Evolutionary conservation across 2,888 invertebrate genomes (phyloP).

Genomic region (Mycogona germanica): DNA sequence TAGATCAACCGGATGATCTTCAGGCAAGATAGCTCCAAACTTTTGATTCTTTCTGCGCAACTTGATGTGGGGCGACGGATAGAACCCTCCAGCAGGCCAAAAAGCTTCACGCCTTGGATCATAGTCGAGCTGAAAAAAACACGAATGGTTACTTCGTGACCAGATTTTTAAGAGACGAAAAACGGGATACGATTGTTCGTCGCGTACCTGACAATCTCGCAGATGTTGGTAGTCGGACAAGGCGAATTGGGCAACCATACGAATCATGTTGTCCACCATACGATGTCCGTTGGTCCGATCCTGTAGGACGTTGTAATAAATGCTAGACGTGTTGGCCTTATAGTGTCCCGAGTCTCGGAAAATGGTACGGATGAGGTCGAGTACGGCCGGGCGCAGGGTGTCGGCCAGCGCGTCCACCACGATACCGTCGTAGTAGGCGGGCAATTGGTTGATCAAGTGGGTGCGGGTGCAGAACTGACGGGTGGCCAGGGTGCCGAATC

Average conservation of each 20-base stretch:
- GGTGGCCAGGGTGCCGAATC: constrained; percentile 60
- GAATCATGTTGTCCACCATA: background rate
- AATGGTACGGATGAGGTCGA: constrained; percentile 43
- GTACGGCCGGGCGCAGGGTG: constrained; percentile 45
- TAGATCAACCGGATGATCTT: constrained; percentile 32
- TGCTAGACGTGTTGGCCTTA: too few species aligned
- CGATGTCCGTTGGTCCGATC: background rate
- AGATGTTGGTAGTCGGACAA: background rate
- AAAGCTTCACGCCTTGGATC: constrained; percentile 71
- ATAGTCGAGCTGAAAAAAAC: constrained; percentile 48
- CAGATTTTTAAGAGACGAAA: too few species aligned
- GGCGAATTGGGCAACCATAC: background rate
- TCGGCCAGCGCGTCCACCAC: constrained; percentile 33
- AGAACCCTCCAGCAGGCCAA: constrained; percentile 67
- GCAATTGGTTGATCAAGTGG: constrained; percentile 48
- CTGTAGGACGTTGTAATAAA: too few species aligned
- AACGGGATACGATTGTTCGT: too few species aligned
- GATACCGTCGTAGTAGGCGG: constrained; percentile 43
- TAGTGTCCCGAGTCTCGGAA: too few species aligned
- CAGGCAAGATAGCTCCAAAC: background rate
- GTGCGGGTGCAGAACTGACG: constrained; percentile 68
- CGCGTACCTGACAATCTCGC: background rate
- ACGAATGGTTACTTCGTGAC: too few species aligned
- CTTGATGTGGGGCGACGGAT: constrained; percentile 40
- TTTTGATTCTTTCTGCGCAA: background rate